Evolutionary conservation across 2,797 vertebrate species (phyloP).

Genomic region (Scyliorhinus canicula): DNA sequence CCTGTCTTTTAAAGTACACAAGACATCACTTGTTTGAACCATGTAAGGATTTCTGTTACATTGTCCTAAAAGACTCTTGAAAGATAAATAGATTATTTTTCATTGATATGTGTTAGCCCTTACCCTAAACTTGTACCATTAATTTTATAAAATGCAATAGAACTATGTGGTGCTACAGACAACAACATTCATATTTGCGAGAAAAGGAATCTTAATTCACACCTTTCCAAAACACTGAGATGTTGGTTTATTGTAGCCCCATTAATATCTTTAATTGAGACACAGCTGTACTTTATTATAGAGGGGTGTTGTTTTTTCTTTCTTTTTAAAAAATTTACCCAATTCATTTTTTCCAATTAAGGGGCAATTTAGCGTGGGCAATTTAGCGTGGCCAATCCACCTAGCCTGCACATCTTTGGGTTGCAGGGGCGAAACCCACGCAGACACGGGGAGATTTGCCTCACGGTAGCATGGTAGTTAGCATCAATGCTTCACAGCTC

Average conservation of each 20-base stretch:
- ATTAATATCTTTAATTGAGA: neutral
- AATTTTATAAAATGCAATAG: neutral
- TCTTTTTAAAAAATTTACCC: too few relatives aligned
- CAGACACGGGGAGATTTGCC: too few relatives aligned
- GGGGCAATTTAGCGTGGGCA: too few relatives aligned
- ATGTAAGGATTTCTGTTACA: neutral
- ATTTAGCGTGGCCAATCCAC: too few relatives aligned
- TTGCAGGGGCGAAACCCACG: too few relatives aligned
- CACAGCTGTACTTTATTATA: neutral
- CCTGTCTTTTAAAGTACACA: neutral
- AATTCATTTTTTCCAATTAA: too few relatives aligned
- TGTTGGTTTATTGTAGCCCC: neutral
- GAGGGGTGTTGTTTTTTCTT: too few relatives aligned
- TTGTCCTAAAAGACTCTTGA: neutral
- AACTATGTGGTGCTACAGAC: neutral
- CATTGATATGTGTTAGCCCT: neutral
- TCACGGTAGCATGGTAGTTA: too few relatives aligned
- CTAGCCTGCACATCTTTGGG: too few relatives aligned
- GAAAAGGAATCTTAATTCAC: neutral
- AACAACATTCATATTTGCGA: neutral
- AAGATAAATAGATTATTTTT: neutral
- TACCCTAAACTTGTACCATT: neutral
- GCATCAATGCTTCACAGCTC: too few relatives aligned
- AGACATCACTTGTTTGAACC: neutral
- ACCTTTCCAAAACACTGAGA: neutral